Evolutionary conservation across 2,113 vertebrate genomes (phyloP).

Genomic region (Tursiops truncatus): DNA sequence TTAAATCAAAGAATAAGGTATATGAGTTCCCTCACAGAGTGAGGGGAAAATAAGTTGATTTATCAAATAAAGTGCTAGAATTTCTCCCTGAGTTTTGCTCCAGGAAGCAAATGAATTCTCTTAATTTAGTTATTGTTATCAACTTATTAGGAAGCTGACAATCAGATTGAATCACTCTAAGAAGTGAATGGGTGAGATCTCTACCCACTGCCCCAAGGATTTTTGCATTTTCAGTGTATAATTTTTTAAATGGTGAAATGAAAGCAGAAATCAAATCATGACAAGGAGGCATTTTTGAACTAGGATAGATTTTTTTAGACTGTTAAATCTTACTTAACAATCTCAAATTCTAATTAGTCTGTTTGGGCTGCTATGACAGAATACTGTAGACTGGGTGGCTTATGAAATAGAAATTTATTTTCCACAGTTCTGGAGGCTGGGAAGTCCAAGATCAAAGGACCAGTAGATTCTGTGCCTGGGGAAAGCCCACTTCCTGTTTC

Average conservation of each 20-base stretch:
- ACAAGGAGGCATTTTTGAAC: background rate
- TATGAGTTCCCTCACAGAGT: background rate
- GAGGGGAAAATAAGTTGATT: constrained; percentile 12
- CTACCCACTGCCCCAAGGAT: fast-evolving
- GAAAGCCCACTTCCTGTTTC: background rate
- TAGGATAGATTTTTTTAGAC: background rate
- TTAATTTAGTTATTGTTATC: background rate
- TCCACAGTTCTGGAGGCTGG: background rate
- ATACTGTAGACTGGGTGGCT: background rate
- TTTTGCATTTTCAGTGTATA: background rate
- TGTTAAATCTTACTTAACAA: background rate
- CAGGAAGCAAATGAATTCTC: background rate
- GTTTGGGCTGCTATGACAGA: background rate
- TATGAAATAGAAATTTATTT: background rate
- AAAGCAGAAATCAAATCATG: background rate
- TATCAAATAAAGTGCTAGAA: background rate
- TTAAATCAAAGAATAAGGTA: constrained; percentile 28
- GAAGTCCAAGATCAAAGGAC: background rate
- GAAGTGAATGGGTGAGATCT: background rate
- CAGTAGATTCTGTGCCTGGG: background rate
- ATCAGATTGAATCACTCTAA: background rate
- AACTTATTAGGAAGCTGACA: background rate
- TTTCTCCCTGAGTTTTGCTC: constrained; percentile 20
- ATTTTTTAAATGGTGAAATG: background rate
- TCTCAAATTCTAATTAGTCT: background rate